Evolutionary conservation across 2,888 invertebrate species (phyloP).

Genomic region (Unio delphinus): DNA sequence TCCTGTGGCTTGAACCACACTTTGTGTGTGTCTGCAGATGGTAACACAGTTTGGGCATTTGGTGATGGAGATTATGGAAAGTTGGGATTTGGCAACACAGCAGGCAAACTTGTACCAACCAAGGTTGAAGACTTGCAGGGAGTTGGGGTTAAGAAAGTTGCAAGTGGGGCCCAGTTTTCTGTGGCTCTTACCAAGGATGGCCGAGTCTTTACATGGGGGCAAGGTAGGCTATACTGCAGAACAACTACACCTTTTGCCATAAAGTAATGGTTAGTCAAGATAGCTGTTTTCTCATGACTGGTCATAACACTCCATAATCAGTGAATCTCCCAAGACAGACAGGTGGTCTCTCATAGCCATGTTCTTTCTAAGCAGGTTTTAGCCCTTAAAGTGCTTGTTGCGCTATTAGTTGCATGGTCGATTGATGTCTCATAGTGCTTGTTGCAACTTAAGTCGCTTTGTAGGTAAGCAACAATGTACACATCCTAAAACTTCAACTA

Average conservation of each 20-base stretch:
- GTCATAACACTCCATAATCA: no score
- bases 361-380: not conserved
- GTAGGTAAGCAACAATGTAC: no score
- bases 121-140: conserved; percentile 76
- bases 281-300: no score
- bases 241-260: not conserved
- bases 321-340: no score
- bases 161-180: conserved; percentile 79
- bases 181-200: conserved; percentile 78
- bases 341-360: not conserved
- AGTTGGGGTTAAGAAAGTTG: conserved; percentile 76
- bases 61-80: conserved; percentile 81
- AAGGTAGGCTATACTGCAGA: conserved; percentile 47
- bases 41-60: conserved; percentile 77
- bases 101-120: conserved; percentile 70
- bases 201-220: conserved; percentile 77
- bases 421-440: no score
- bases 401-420: no score
- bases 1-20: conserved; percentile 80
- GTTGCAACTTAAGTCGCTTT: no score
- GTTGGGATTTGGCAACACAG: conserved; percentile 72
- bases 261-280: no score
- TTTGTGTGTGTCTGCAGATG: conserved; percentile 77
- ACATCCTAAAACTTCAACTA: no score
- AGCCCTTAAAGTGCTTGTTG: no score